Evolutionary conservation across 2,113 vertebrate genomes (phyloP).

Genomic region (Labrus mixtus): DNA sequence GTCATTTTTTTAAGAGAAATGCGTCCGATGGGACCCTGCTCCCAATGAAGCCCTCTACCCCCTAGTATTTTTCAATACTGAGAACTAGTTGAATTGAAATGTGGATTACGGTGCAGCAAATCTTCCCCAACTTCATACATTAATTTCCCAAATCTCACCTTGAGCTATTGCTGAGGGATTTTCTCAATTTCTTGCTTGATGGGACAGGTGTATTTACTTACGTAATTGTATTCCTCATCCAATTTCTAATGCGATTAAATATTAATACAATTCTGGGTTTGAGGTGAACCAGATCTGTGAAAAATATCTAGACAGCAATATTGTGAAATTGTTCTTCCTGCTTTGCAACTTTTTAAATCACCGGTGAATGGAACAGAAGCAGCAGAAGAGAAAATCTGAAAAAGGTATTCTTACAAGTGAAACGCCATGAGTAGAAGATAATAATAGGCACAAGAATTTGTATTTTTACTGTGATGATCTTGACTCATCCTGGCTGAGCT

Average conservation of each 20-base stretch:
- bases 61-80: constrained; percentile 41
- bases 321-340: constrained; percentile 72
- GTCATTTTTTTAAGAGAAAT: too few relatives aligned
- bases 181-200: constrained; percentile 84
- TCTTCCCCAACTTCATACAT: constrained; percentile 69
- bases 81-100: constrained; percentile 68
- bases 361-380: constrained; percentile 49
- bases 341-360: constrained; percentile 68
- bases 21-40: too few relatives aligned
- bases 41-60: too few relatives aligned
- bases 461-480: constrained; percentile 53
- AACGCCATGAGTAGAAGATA: constrained; percentile 38
- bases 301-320: constrained; percentile 74
- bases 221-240: constrained; percentile 82
- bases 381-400: constrained; percentile 57
- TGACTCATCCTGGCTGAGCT: constrained; percentile 61
- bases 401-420: constrained; percentile 54
- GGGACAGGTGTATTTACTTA: constrained; percentile 85
- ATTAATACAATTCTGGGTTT: constrained; percentile 80
- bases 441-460: constrained; percentile 55
- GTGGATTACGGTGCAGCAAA: constrained; percentile 73
- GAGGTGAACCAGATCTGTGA: constrained; percentile 69
- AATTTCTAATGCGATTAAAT: constrained; percentile 84
- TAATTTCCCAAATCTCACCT: constrained; percentile 76
- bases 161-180: constrained; percentile 75